Percentiles rank a stretch among this genome's conserved stretches.
Evolutionary conservation across 37 sponge, comb jelly and placozoan genomes (phyloP).

Genomic region (Spongia lamella): DNA sequence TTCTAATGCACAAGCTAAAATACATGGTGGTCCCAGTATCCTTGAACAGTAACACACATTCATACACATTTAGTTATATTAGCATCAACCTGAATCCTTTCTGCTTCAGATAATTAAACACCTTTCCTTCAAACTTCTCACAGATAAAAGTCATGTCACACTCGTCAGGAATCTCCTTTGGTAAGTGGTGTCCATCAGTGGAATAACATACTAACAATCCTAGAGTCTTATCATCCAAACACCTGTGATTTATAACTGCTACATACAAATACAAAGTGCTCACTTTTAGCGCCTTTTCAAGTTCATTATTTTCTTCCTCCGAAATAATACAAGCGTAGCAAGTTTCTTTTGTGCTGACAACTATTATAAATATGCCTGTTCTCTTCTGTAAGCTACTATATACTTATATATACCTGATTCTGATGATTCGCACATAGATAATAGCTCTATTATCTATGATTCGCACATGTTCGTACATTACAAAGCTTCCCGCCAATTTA

Average conservation of each 20-base stretch:
- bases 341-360: too few species aligned
- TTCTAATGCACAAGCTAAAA: constrained; percentile 38
- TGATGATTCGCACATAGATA: neutral
- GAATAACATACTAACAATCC: constrained; percentile 64
- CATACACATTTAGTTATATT: neutral
- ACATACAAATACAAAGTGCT: neutral
- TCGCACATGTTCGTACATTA: too few species aligned
- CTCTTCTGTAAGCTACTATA: neutral
- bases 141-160: constrained; percentile 79
- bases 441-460: too few species aligned
- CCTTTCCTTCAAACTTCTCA: constrained; percentile 69
- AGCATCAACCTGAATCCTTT: constrained; percentile 54
- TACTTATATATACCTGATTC: neutral
- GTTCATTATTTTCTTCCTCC: constrained; percentile 1
- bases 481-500: too few species aligned
- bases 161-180: constrained; percentile 69
- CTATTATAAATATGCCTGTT: neutral
- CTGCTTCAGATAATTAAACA: constrained; percentile 45
- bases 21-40: constrained; percentile 76
- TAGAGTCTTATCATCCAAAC: constrained; percentile 15
- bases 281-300: constrained; percentile 6
- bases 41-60: constrained; percentile 17
- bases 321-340: constrained; percentile 2
- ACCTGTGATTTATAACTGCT: too few species aligned
- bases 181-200: constrained; percentile 46